Conservation (phyloP, 2,888 invertebrate genomes). For the Amblyjoppa proteus region DNA sequence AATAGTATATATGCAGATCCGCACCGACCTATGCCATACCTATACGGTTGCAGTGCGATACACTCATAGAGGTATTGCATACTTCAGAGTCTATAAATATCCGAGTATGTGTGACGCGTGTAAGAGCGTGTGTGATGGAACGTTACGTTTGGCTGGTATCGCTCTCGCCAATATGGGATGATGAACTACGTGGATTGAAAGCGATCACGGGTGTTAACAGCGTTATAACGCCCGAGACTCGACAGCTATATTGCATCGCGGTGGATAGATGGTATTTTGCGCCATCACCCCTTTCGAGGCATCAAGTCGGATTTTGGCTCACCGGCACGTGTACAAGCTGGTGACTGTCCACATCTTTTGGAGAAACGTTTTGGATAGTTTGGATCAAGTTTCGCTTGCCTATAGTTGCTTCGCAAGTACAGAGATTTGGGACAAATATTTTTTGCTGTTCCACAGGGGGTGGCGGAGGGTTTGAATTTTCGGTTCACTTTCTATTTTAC, state of each 20-base stretch:
- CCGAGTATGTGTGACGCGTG: constrained; percentile 11
- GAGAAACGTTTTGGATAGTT: not conserved
- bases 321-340: not conserved
- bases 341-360: not conserved
- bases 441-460: not conserved
- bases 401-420: not conserved
- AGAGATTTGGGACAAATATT: not conserved
- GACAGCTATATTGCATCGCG: constrained; percentile 75
- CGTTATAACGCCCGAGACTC: constrained; percentile 79
- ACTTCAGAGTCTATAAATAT: not conserved
- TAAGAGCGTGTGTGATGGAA: constrained; percentile 8
- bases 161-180: constrained; percentile 79
- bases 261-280: constrained; percentile 75
- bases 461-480: no score
- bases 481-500: not conserved
- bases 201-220: constrained; percentile 84
- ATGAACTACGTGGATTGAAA: constrained; percentile 84
- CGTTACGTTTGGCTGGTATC: constrained; percentile 42
- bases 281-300: constrained; percentile 35
- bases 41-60: not conserved
- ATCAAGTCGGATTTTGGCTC: constrained; percentile 10
- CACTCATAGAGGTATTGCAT: constrained; percentile 7
- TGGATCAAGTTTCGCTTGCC: not conserved
- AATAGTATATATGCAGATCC: constrained; percentile 16
- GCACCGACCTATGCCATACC: not conserved